Evolutionary conservation across 2,797 vertebrate species (phyloP), one percentile per base, ranked within the genome.

Genomic region (Protosalanx chinensis): DNA sequence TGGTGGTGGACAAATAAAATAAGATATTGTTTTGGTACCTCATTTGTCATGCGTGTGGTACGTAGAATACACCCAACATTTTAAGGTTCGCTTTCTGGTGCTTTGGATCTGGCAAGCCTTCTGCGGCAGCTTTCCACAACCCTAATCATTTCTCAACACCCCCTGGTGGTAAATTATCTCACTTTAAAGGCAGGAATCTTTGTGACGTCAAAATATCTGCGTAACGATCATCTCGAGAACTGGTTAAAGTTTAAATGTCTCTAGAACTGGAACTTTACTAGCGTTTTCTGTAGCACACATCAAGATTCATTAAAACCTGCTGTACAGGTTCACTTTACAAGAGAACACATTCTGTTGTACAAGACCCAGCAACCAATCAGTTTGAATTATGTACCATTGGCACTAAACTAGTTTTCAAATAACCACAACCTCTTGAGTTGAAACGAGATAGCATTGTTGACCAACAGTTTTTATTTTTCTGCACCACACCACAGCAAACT

Each of bases 1-100:
- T 96, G 96, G 94, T 96, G 95, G 96, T 95, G 95, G 95, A 96
- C 95, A 90, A 91, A 88, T 97, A 98, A 97, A 97, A 97, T 96
- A 98, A 97, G 95, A 97, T 97, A 98, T 98, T 97, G 95, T 91
- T 91, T 91, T 91, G 90, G 88, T 91, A 89, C 86, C 87, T 90
- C 80, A 84, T 90, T 86, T 77, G 82, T 79, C 75, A 69, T 74
- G 78, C 87, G 85, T 76, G 79, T 37, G 80, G 66, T 64, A 5
- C 49, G 71, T 81, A 10, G 2, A 29, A 29, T 27, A 60, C 59
- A 61, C 12, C 41, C 41, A 3, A 46, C 41, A 13, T 46, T 46
- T 3, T 8, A 46, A 46, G 41, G 41, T 8, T 46, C 8, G 12
- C 12, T 46, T 13, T 46, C 41, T 8, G 7, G 12, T 46, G 41